Evolutionary conservation across 2,797 vertebrate genomes (phyloP), one percentile per base, ranked within the genome.

Genomic region (Tadarida brasiliensis): DNA sequence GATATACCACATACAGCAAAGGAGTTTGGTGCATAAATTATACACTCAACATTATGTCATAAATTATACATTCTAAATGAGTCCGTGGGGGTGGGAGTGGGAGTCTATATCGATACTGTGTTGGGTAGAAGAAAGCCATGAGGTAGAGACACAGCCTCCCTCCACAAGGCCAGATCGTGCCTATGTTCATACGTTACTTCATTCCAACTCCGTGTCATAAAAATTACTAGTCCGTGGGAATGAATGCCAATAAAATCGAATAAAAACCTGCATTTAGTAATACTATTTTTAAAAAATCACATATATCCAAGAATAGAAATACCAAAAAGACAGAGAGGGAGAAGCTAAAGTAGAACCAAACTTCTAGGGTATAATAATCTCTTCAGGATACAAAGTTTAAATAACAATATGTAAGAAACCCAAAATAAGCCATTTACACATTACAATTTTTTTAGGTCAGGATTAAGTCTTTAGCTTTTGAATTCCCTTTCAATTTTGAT

Each of bases 401-500:
- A 68, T 44, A 89, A 80, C 28, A 82, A 68, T 56, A 35, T 1
- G 73, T 1, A 12, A 76, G 4, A 90, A 92, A 20, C 17, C 24
- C 57, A 8, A 88, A 85, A 76, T 74, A 85, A 94, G 35, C 1
- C 9, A 61, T 49, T 63, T 47, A 44, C 4, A 30, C 19, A 6
- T 84, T 78, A 49, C 0, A 67, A 51, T 65, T 68, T 86, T 88
- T 91, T 93, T 74, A 90, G 24, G 14, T 0, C 1, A 77, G 2
- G 7, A 33, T 9, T 49, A 22, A 1, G 57, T n/a, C 7, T 73
- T 94, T 24, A 91, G 19, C 9, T 49, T 91, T 86, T 85, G 15
- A 57, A 26, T 74, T 90, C 14, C 17, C 11, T 91, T 94, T 94
- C 49, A 33, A 12, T 86, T 96, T 39, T 97, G 20, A 95, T n/a